phyloP scores from a whole-genome alignment of 2,797 vertebrate species.

The Peromyscus attwateri region DNA sequence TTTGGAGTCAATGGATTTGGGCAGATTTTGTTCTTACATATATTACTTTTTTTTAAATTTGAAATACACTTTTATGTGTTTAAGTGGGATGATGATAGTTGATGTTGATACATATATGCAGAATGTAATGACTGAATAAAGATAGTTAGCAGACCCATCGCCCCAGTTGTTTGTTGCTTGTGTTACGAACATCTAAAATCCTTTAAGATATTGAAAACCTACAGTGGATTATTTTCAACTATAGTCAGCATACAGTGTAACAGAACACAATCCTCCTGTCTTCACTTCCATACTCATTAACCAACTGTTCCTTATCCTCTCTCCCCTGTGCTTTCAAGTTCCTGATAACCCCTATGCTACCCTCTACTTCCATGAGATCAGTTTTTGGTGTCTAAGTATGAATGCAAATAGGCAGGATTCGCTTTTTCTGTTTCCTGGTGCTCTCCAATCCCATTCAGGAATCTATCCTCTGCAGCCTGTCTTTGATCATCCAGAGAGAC shows the following conservation, averaged over 20 bases:
- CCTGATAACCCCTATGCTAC: background rate
- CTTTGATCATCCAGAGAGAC: background rate
- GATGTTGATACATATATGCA: background rate
- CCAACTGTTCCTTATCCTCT: background rate
- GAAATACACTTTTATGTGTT: background rate
- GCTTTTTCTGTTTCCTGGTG: background rate
- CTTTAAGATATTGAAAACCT: background rate
- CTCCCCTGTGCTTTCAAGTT: background rate
- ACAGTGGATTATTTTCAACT: background rate
- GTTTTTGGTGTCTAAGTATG: background rate
- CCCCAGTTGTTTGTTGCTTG: background rate
- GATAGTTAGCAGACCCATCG: background rate
- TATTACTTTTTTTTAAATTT: background rate
- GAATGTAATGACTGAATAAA: background rate
- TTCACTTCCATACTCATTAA: background rate
- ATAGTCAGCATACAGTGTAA: background rate
- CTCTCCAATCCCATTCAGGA: background rate
- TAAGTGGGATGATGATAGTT: background rate
- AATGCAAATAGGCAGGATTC: background rate
- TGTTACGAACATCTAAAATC: background rate
- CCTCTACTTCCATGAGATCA: background rate
- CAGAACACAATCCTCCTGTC: background rate
- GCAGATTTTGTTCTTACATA: background rate
- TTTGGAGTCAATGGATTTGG: background rate
- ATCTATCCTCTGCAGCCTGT: background rate